Evolutionary conservation across 64 coral and sea anemone species (phyloP).

Genomic region (Montipora foliosa): DNA sequence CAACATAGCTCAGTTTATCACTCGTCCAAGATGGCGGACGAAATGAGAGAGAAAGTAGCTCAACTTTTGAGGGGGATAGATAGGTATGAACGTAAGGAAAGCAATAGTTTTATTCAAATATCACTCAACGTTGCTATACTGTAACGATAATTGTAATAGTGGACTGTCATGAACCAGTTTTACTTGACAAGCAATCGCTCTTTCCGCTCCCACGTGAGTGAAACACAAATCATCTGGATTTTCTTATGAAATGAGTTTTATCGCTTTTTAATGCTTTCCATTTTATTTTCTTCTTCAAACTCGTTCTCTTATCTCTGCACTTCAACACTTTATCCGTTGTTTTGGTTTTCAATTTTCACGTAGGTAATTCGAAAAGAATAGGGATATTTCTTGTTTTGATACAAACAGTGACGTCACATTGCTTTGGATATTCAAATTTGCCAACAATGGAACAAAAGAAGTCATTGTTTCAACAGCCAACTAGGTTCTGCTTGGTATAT

Average conservation of each 20-base stretch:
- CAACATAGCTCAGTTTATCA: too few species aligned
- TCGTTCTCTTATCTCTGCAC: not conserved
- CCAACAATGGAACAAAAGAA: too few species aligned
- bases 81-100: constrained; percentile 6
- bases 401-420: too few species aligned
- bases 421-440: too few species aligned
- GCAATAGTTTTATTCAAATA: not conserved
- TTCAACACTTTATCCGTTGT: too few species aligned
- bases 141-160: not conserved
- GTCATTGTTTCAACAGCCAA: too few species aligned
- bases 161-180: not conserved
- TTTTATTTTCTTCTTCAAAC: not conserved
- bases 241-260: not conserved
- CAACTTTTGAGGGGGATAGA: constrained; percentile 81
- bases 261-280: not conserved
- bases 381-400: too few species aligned
- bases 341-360: too few species aligned
- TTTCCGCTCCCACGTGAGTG: not conserved
- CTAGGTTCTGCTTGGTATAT: too few species aligned
- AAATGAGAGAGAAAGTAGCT: constrained; percentile 39
- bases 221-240: not conserved
- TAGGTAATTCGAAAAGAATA: too few species aligned
- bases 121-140: not conserved
- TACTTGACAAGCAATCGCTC: not conserved
- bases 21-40: constrained; percentile 74